A percentile compares a stretch with the other conserved stretches of the same genome.
Conservation (phyloP, 1,140 invertebrate species). For the Tyrophagus putrescentiae region DNA sequence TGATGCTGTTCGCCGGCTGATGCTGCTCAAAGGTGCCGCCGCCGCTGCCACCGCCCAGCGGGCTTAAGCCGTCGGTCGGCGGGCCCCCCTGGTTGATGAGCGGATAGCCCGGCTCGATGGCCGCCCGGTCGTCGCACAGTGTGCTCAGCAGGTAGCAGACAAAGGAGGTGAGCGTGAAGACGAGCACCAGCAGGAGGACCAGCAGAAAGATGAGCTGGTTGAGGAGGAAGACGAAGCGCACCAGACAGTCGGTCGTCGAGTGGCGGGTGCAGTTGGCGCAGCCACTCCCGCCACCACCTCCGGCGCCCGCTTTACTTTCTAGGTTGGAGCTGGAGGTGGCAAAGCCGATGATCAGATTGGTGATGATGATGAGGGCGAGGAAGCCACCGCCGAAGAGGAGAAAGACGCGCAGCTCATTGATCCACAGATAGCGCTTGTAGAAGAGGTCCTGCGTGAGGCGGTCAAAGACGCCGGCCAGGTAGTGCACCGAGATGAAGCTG, state of each 20-base stretch:
- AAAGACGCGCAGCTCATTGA: slow-evolving; percentile 1
- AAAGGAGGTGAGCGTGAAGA: not conserved
- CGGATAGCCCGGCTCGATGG: not conserved
- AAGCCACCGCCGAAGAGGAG: not conserved
- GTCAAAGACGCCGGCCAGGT: not conserved
- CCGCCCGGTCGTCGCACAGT: slow-evolving; percentile 6
- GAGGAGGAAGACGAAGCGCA: slow-evolving; percentile 5
- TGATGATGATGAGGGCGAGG: not conserved
- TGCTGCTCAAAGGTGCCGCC: not conserved
- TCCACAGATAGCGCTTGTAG: not conserved
- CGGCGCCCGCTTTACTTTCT: not conserved
- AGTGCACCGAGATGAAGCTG: not conserved
- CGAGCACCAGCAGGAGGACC: not conserved
- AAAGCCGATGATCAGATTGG: slow-evolving; percentile 11
- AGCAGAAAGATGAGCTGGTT: slow-evolving; percentile 5
- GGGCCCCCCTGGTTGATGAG: not conserved
- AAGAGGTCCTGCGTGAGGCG: slow-evolving; percentile 7
- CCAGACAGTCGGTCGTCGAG: slow-evolving; percentile 5
- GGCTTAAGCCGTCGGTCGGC: not conserved
- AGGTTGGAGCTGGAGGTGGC: not conserved
- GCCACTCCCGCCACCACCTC: too few relatives aligned
- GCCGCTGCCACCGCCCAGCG: too few relatives aligned
- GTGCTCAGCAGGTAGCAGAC: not conserved
- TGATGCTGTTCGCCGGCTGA: not conserved
- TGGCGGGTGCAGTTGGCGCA: not conserved